A percentile compares a stretch with the other conserved stretches of the same genome.
phyloP scores from a whole-genome alignment of 2,797 vertebrate genomes.

The Acanthurus leucopareius region DNA sequence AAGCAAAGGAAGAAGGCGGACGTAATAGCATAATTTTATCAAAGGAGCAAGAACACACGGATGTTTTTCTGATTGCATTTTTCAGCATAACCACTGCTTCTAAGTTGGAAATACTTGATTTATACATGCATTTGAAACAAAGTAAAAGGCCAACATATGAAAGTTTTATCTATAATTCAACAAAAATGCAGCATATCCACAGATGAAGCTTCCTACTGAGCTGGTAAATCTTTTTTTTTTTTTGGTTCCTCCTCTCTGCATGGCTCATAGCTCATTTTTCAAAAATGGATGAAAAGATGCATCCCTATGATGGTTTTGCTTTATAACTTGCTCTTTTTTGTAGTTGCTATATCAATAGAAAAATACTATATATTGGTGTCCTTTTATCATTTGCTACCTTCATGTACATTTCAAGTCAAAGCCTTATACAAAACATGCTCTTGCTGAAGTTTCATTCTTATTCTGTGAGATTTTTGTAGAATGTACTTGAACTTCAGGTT shows the following conservation, averaged over 20 bases:
- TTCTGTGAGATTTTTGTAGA: neutral
- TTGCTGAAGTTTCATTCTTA: neutral
- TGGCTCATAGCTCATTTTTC: slow-evolving; percentile 10
- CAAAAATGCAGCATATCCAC: slow-evolving; percentile 28
- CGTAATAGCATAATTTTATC: neutral
- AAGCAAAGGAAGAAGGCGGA: neutral
- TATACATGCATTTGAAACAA: slow-evolving; percentile 31
- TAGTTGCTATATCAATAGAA: neutral
- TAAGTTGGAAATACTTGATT: slow-evolving; percentile 22
- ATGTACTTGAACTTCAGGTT: neutral
- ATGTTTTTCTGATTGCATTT: slow-evolving; percentile 16
- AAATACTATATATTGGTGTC: neutral
- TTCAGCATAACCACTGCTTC: slow-evolving; percentile 23
- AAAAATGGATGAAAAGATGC: slow-evolving; percentile 30
- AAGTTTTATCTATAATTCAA: slow-evolving; percentile 55
- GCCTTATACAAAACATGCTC: neutral
- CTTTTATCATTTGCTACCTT: neutral
- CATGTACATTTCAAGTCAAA: neutral
- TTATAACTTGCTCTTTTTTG: neutral
- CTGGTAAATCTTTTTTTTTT: slow-evolving; percentile 21
- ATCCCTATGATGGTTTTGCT: neutral
- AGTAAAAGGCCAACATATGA: slow-evolving; percentile 33
- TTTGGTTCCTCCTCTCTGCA: neutral
- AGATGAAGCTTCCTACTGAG: slow-evolving; percentile 34
- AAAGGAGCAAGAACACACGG: neutral